Evolutionary conservation across 1,140 invertebrate genomes (phyloP).

Genomic region (Drosophila subpulchrella): DNA sequence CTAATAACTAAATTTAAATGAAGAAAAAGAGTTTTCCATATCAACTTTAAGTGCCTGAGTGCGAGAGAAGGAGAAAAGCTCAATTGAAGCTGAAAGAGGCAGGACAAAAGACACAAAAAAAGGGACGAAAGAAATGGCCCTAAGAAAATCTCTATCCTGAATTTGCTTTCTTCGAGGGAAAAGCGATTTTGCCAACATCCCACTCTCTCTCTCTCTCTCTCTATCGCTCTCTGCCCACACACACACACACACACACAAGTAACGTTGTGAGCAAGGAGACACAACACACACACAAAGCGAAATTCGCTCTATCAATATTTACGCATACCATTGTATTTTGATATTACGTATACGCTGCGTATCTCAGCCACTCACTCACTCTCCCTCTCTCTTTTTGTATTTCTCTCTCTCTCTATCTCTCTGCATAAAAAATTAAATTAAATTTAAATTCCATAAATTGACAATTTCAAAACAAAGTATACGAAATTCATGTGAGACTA

Average conservation of each 20-base stretch:
- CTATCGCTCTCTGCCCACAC: constrained; percentile 4
- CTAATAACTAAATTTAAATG: constrained; percentile 23
- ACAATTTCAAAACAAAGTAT: constrained; percentile 28
- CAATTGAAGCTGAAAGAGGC: constrained; percentile 20
- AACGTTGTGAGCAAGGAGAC: constrained; percentile 26
- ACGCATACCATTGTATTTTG: constrained; percentile 74
- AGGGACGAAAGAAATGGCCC: constrained; percentile 48
- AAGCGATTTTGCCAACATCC: constrained; percentile 56
- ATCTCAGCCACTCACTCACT: constrained; percentile 26
- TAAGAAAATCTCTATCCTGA: constrained; percentile 82
- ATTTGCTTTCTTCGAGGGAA: constrained; percentile 76
- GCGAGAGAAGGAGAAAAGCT: constrained; percentile 59
- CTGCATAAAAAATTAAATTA: constrained; percentile 22
- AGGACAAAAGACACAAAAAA: constrained; percentile 13
- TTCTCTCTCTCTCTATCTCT: constrained; percentile 5
- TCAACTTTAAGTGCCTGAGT: constrained; percentile 16
- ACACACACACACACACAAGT: constrained; percentile 20
- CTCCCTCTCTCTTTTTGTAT: constrained; percentile 17
- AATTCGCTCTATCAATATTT: constrained; percentile 77
- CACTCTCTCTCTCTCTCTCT: constrained; percentile 14
- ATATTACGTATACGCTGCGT: constrained; percentile 75
- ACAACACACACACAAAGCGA: constrained; percentile 21
- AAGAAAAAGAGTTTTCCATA: constrained; percentile 9
- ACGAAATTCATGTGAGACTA: constrained; percentile 61
- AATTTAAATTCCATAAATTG: constrained; percentile 1